Evolutionary conservation across 2,797 vertebrate species (phyloP), one percentile per base, ranked within the genome.

Genomic region (Acanthurus leucopareius): DNA sequence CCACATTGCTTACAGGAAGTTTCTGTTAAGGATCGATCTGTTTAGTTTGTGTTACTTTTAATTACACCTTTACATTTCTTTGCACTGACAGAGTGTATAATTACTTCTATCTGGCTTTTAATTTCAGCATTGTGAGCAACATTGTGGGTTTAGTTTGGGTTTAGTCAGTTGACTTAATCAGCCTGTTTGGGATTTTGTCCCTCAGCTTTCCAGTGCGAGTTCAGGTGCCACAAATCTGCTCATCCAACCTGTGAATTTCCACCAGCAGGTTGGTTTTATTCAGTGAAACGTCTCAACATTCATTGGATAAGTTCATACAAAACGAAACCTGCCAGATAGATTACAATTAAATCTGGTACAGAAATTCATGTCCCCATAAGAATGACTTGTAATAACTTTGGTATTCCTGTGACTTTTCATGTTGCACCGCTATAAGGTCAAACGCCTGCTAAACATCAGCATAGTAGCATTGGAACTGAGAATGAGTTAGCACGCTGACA

Each of bases 41-140:
- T 73, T 48, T 56, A 17, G 14, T 57, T 47, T 64, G 16, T 17
- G 15, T 22, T n/a, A 25, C 14, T 69, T 66, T 42, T 69, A 68
- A 47, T 73, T 38, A 66, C 57, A 56, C 19, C 4, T 63, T 71
- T 48, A 49, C 19, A 52, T 58, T 53, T 68, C 19, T 59, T 53
- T 69, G 16, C 16, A 58, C 19, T 60, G 14, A 57, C 17, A n/a
- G 10, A 17, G 1, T 47, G 53, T 57, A 2, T 6, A 69, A 4
- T 45, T 20, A 53, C 9, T 38, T 49, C 6, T 44, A 20, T 68
- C 58, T 71, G 13, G 38, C 7, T 75, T 74, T 59, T 38, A 48
- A 63, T 20, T 45, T 69, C 2, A 73, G 40, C 62, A 47, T 19
- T 47, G 15, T 40, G 53, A 57, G 67, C 3, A 48, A 54, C 17